Conservation (phyloP, 2,888 invertebrate species). For the Didymodactylos carnosus region DNA sequence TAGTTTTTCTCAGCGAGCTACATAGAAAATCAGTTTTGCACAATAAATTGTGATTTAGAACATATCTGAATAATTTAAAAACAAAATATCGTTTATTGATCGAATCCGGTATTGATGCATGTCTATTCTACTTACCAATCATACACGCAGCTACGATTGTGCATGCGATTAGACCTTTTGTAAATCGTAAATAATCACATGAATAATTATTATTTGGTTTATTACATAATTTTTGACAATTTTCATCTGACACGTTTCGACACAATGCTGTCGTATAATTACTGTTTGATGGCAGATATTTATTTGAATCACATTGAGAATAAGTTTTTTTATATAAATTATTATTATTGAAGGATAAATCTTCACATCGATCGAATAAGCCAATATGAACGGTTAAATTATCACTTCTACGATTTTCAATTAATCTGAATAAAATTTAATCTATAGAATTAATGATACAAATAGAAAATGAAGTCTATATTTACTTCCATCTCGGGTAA, state of each 20-base stretch:
- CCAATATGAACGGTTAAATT: background rate
- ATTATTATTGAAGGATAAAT: background rate
- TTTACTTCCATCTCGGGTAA: background rate
- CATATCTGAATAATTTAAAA: too few species aligned
- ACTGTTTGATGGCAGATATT: background rate
- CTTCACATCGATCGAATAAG: background rate
- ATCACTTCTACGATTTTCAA: background rate
- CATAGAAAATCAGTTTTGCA: too few species aligned
- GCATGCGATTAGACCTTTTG: background rate
- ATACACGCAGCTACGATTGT: background rate
- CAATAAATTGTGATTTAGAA: too few species aligned
- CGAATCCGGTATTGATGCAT: too few species aligned
- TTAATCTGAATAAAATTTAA: background rate
- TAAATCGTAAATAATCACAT: background rate
- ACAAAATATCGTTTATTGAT: too few species aligned
- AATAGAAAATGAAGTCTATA: background rate
- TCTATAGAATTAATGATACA: background rate
- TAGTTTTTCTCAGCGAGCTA: too few species aligned
- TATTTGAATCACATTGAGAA: background rate
- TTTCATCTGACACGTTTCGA: background rate
- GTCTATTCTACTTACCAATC: too few species aligned
- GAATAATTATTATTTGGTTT: background rate
- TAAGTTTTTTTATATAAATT: background rate
- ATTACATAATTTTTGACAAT: background rate
- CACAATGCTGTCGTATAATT: background rate